These are phyloP conservation scores for Aurelia aurita complex sp. Pacific DNA, from an alignment of 30 jellyfish, hydroid and myxozoan genomes.

Conservation along the genomic window DNA sequence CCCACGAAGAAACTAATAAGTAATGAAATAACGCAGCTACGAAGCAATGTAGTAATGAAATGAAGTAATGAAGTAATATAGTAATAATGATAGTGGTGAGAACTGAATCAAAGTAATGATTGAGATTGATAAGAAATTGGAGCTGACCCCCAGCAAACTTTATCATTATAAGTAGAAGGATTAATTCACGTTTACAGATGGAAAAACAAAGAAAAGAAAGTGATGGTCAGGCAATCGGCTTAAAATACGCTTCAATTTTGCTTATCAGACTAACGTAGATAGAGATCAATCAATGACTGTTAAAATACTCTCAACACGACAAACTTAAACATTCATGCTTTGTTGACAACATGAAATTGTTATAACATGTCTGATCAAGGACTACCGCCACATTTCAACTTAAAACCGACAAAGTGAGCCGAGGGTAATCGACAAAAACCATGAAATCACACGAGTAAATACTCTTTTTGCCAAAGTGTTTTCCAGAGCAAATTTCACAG, in stretches of 20 bases:
- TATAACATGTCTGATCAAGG: conserved; percentile 73
- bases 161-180: conserved; percentile 68
- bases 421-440: conserved; percentile 50
- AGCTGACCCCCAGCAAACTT: conserved; percentile 72
- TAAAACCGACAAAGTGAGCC: conserved; percentile 64
- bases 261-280: conserved; percentile 63
- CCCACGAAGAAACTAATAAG: conserved; percentile 28
- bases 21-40: conserved; percentile 12
- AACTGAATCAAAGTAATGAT: conserved; percentile 49
- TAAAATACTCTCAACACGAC: conserved; percentile 71
- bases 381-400: conserved; percentile 65
- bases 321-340: conserved; percentile 52
- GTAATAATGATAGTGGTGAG: conserved; percentile 59
- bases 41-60: not conserved
- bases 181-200: conserved; percentile 58
- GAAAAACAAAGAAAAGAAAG: conserved; percentile 46
- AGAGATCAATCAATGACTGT: conserved; percentile 74
- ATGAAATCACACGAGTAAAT: conserved; percentile 45
- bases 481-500: conserved; percentile 67
- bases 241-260: conserved; percentile 65
- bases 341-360: conserved; percentile 55
- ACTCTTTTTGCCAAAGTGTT: conserved; percentile 37
- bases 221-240: conserved; percentile 67
- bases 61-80: not conserved
- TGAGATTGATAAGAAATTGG: conserved; percentile 35